Evolutionary conservation across 2,888 invertebrate genomes (phyloP).

Genomic region (Dicyrtoma fusca): DNA sequence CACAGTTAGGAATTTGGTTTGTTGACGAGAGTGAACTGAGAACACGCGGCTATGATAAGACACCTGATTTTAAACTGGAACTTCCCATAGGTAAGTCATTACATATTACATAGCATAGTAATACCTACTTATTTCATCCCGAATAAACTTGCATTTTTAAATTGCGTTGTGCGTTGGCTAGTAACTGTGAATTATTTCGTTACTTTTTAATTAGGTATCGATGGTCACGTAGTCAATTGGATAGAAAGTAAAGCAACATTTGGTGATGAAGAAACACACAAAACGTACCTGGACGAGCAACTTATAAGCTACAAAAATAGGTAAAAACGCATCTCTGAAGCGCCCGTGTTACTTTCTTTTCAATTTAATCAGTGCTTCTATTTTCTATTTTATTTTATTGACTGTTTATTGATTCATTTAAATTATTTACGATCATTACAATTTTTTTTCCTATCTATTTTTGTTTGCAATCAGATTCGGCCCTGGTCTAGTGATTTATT

Average conservation of each 20-base stretch:
- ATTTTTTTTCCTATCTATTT: slow-evolving; percentile 31
- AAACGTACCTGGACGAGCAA: slow-evolving; percentile 80
- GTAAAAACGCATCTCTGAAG: slow-evolving; percentile 57
- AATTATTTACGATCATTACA: background rate
- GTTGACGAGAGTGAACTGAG: slow-evolving; percentile 78
- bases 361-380: background rate
- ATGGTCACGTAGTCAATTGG: slow-evolving; percentile 77
- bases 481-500: slow-evolving; percentile 90
- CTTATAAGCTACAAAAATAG: slow-evolving; percentile 87
- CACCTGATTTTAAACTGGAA: slow-evolving; percentile 89
- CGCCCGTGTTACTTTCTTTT: background rate
- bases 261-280: slow-evolving; percentile 81
- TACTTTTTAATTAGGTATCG: slow-evolving; percentile 40
- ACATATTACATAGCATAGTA: background rate
- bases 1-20: slow-evolving; percentile 67
- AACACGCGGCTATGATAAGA: slow-evolving; percentile 87
- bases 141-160: no score
- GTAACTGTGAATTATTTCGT: background rate
- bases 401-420: no score
- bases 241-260: slow-evolving; percentile 96
- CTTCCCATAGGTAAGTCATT: slow-evolving; percentile 70
- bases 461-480: no score
- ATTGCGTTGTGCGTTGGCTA: no score
- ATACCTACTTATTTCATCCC: no score
- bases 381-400: background rate